Evolutionary conservation across 2,888 invertebrate genomes (phyloP).

Genomic region (Drosophila kambysellisi): DNA sequence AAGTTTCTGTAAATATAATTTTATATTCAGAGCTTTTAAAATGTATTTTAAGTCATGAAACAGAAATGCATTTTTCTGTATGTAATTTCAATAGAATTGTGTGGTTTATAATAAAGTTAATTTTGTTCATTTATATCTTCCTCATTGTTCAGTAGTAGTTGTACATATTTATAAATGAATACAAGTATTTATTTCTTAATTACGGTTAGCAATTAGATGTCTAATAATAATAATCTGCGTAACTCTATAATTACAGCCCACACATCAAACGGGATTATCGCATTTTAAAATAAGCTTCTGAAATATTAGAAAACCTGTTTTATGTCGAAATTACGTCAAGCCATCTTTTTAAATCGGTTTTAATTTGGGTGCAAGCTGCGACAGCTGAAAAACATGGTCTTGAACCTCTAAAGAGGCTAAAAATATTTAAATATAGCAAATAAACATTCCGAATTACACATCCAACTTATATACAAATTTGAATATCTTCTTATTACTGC

Average conservation of each 20-base stretch:
- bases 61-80: neutral
- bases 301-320: constrained; percentile 29
- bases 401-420: neutral
- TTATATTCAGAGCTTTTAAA: neutral
- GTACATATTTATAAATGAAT: no score
- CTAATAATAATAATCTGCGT: neutral
- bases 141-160: neutral
- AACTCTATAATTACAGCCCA: constrained; percentile 20
- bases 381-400: neutral
- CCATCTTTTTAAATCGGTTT: neutral
- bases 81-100: neutral
- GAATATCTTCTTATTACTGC: neutral
- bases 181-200: neutral
- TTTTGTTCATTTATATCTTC: neutral
- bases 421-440: neutral
- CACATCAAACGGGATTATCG: constrained; percentile 23
- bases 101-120: neutral
- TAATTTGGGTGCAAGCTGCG: neutral
- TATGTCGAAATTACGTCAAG: neutral
- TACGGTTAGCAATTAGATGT: neutral
- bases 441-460: neutral
- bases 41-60: no score
- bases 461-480: no score
- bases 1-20: neutral
- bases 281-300: neutral